Conservation (phyloP, 1,140 invertebrate genomes). For the Drosophila bifasciata region DNA sequence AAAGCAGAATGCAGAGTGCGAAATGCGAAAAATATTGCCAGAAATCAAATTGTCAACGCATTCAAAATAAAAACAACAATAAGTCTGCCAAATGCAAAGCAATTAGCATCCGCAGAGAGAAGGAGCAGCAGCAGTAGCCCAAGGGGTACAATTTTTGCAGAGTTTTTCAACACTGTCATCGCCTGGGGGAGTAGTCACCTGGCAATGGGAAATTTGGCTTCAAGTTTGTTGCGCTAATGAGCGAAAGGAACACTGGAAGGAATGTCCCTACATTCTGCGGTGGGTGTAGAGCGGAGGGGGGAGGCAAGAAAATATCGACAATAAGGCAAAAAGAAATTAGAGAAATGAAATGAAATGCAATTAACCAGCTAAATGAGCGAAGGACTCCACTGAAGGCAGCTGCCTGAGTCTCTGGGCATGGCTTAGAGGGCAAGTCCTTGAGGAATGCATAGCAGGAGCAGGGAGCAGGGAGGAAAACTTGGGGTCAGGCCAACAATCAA, state of each 20-base stretch:
- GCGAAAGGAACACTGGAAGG: constrained; percentile 69
- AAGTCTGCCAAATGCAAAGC: constrained; percentile 23
- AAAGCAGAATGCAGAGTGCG: constrained; percentile 17
- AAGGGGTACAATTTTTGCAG: background rate
- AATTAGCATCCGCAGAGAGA: constrained; percentile 23
- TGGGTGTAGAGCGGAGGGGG: background rate
- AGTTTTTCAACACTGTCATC: constrained; percentile 22
- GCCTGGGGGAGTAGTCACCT: constrained; percentile 27
- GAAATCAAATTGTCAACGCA: constrained; percentile 71
- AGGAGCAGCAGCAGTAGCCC: too few relatives aligned
- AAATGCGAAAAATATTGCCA: constrained; percentile 72
- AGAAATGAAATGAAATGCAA: constrained; percentile 72
- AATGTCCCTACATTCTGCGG: background rate
- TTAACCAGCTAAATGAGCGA: constrained; percentile 67
- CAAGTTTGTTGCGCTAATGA: constrained; percentile 66
- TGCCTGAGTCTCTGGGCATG: too few relatives aligned
- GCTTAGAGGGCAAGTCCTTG: too few relatives aligned
- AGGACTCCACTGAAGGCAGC: constrained; percentile 5
- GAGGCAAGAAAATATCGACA: constrained; percentile 48
- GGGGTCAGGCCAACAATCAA: constrained; percentile 49
- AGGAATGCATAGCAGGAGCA: too few relatives aligned
- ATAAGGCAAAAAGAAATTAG: constrained; percentile 49
- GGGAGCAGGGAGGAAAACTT: too few relatives aligned
- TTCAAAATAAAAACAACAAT: constrained; percentile 15
- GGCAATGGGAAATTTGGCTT: constrained; percentile 13